Evolutionary conservation across 2,888 invertebrate genomes (phyloP), one percentile per base, ranked within the genome.

Genomic region (Thereva unica): DNA sequence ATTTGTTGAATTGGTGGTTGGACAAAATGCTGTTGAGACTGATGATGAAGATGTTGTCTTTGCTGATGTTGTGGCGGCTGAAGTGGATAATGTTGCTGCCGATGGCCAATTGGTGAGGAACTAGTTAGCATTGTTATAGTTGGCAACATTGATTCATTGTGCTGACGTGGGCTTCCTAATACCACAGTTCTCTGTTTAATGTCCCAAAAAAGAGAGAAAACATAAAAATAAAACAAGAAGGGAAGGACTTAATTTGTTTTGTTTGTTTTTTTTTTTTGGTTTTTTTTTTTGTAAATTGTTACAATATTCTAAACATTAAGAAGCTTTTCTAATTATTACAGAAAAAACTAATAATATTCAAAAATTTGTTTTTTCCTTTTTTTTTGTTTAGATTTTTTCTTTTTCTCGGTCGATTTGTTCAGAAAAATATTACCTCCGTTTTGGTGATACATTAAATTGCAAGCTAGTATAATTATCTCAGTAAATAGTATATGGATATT

Each of bases 361-460:
- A 68, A 66, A 65, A 67, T 65, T 67, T 54, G 66, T 35, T 44
- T 68, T 61, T 35, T 66, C 65, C 59, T 42, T 57, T 41, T 73
- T 75, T 66, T 72, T 72, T 80, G 80, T 77, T 80, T 76, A 80
- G 80, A 80, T 80, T 80, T 80, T 80, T 80, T 80, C 80, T 79
- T 80, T 80, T 78, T 78, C 76, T 75, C 80, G 80, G 79, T 79
- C 68, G 69, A 70, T 71, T 67, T 69, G 41, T 49, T 38, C 47
- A n/a, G 47, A 47, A 47, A 47, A 10, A 47, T 9, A 10, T 42
- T 42, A n/a, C 7, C 12, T 47, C 2, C 12, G 2, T 47, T 47
- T 47, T 47, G 12, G 12, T 47, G 47, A 42, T 42, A 42, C n/a
- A 42, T 42, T n/a, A 9, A 42, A 9, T 42, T 42, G 42, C n/a